These are phyloP conservation scores for Drosophila percnosoma DNA, from an alignment of 2,888 invertebrate genomes.

Conservation along the genomic window DNA sequence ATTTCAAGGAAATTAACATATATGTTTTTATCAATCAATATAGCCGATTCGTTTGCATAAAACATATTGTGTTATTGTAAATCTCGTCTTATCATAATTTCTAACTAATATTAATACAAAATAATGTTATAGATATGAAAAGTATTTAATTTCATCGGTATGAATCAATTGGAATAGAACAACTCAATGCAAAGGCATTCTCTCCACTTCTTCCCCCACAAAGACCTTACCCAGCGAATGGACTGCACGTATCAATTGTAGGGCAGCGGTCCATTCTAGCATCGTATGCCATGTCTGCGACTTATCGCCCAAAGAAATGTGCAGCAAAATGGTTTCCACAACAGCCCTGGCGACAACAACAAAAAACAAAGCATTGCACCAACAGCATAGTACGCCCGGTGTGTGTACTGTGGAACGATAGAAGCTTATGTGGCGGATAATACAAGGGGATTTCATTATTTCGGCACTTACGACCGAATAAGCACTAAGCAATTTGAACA, in stretches of 20 bases:
- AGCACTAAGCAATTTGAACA: conserved; percentile 76
- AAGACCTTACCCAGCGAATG: conserved; percentile 29
- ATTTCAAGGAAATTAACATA: neutral
- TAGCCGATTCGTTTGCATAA: neutral
- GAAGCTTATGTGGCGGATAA: conserved; percentile 78
- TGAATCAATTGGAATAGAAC: neutral
- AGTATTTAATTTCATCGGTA: neutral
- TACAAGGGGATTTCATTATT: conserved; percentile 79
- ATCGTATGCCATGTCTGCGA: conserved; percentile 81
- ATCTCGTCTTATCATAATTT: neutral
- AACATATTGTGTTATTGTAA: too few species aligned
- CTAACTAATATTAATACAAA: neutral
- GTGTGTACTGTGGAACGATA: conserved; percentile 37
- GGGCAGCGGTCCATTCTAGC: conserved; percentile 56
- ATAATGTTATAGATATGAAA: neutral
- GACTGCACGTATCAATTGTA: conserved; percentile 52
- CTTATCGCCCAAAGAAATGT: conserved; percentile 81
- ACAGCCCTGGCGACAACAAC: conserved; percentile 2
- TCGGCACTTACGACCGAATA: conserved; percentile 79
- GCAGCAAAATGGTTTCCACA: conserved; percentile 71
- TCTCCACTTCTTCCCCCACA: neutral
- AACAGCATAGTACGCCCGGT: conserved; percentile 9
- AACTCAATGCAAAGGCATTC: neutral
- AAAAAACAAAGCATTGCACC: conserved; percentile 31
- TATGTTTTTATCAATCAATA: neutral